Base-by-base conservation (phyloP, 2,113 vertebrate genomes). In the Otocyon megalotis region DNA sequence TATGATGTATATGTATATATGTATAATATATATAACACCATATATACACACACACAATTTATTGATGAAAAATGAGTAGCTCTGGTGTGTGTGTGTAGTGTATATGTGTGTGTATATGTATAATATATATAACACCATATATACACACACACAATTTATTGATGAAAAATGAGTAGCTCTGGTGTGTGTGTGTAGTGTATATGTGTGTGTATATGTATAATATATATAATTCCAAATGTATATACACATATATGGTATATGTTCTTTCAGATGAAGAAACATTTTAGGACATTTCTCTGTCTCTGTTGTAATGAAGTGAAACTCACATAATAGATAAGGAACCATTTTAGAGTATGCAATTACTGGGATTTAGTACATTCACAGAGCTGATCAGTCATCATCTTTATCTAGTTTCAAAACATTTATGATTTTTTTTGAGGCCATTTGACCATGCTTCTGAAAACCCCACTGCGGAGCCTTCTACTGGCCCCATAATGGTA, bases 391-490 rank as follows among this genome's bases (percentile, higher is more conserved):
- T 1, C 15, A 58, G 11, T 0, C 3, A 19, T 74, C 26, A 62
- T 3, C 48, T 67, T 65, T 83, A 48, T 67, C 3, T 77, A n/a
- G 24, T 32, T 74, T 7, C 7, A 62, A 62, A 88, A 62, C 0
- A 32, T 74, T 72, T 71, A 43, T 20, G 7, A 20, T 32, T 15
- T 85, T 65, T 11, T 89, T 77, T 60, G 22, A 76, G 69, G 22
- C 2, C 43, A 8, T 54, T 87, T 69, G 26, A 24, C 24, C 0
- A 0, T 32, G 0, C 6, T 67, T 11, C 24, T 53, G 8, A 63
- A 90, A 86, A 43, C 8, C 3, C 2, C 9, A n/a, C 17, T 74
- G 4, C 6, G 43, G 83, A 17, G 8, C 4, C 26, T 54, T 92
- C 62, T 77, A 11, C 20, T 63, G 15, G 14, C 7, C 32, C 5